Conservation (phyloP, 2,888 invertebrate species). For the Yponomeuta malinellus region DNA sequence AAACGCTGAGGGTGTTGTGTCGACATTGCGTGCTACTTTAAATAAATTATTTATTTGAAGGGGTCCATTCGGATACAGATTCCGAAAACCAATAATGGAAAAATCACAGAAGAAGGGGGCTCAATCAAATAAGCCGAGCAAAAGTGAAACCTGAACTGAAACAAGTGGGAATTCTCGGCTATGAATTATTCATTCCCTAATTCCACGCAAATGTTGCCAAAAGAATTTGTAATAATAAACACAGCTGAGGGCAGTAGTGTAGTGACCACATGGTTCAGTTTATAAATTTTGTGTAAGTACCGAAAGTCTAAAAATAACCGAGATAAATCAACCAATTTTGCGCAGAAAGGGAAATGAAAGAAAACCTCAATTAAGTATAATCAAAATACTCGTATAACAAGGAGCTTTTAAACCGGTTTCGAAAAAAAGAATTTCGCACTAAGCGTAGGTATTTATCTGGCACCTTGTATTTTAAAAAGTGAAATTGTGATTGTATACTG, state of each 20-base stretch:
- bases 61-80: slow-evolving; percentile 33
- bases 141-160: slow-evolving; percentile 48
- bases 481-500: too few species aligned
- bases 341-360: too few species aligned
- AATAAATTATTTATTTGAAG: slow-evolving; percentile 40
- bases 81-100: slow-evolving; percentile 38
- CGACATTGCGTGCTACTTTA: slow-evolving; percentile 19
- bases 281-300: too few species aligned
- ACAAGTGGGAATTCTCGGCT: slow-evolving; percentile 33
- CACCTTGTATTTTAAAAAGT: too few species aligned
- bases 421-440: too few species aligned
- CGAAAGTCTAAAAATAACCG: too few species aligned
- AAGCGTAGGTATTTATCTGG: too few species aligned
- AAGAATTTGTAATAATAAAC: not conserved
- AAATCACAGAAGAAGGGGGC: slow-evolving; percentile 33
- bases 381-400: too few species aligned
- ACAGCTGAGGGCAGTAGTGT: not conserved
- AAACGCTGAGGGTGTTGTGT: slow-evolving; percentile 29
- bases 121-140: slow-evolving; percentile 42
- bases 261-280: too few species aligned
- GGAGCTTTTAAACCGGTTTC: too few species aligned
- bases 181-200: slow-evolving; percentile 42
- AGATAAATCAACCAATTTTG: too few species aligned
- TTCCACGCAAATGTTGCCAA: slow-evolving; percentile 3
- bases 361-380: too few species aligned